Evolutionary conservation across 2,888 invertebrate genomes (phyloP).

Genomic region (Tachystola acroxantha): DNA sequence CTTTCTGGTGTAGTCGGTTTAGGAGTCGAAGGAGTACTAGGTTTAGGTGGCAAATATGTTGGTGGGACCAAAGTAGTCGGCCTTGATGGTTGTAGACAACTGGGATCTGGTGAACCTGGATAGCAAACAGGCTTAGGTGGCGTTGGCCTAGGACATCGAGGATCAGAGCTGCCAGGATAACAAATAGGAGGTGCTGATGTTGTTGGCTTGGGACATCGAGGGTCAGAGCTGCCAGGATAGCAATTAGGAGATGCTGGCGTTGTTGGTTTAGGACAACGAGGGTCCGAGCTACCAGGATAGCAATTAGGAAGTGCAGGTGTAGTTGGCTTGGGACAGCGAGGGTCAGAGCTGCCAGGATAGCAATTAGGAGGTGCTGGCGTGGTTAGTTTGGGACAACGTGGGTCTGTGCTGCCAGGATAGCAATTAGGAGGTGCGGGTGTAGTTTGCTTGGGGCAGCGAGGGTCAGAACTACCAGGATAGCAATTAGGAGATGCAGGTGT

Average conservation of each 20-base stretch:
- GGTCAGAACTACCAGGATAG: constrained; percentile 30
- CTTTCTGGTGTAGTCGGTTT: constrained; percentile 23
- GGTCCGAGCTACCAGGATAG: constrained; percentile 37
- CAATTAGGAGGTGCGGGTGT: constrained; percentile 22
- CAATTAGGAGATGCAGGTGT: constrained; percentile 13
- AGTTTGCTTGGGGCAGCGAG: constrained; percentile 16
- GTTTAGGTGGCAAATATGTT: too few relatives aligned
- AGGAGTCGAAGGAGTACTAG: too few relatives aligned
- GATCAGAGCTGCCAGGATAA: constrained; percentile 32
- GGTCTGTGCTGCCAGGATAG: constrained; percentile 18
- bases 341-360: constrained; percentile 22
- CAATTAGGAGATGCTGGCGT: constrained; percentile 21
- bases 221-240: constrained; percentile 24
- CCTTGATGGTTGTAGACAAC: constrained; percentile 21
- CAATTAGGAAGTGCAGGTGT: constrained; percentile 27
- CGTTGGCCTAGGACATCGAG: constrained; percentile 29
- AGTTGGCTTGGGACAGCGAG: constrained; percentile 25
- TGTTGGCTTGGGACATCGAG: constrained; percentile 36
- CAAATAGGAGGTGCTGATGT: constrained; percentile 20
- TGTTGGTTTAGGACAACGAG: constrained; percentile 27
- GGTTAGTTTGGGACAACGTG: constrained; percentile 22
- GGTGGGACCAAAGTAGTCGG: constrained; percentile 23
- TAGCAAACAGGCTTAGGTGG: constrained; percentile 22
- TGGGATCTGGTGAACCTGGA: constrained; percentile 28
- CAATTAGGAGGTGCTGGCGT: constrained; percentile 22